A percentile compares a stretch with the other conserved stretches of the same genome.
These are phyloP conservation scores for Sabatieria punctata DNA, from an alignment of 2,888 invertebrate species.

Conservation along the genomic window DNA sequence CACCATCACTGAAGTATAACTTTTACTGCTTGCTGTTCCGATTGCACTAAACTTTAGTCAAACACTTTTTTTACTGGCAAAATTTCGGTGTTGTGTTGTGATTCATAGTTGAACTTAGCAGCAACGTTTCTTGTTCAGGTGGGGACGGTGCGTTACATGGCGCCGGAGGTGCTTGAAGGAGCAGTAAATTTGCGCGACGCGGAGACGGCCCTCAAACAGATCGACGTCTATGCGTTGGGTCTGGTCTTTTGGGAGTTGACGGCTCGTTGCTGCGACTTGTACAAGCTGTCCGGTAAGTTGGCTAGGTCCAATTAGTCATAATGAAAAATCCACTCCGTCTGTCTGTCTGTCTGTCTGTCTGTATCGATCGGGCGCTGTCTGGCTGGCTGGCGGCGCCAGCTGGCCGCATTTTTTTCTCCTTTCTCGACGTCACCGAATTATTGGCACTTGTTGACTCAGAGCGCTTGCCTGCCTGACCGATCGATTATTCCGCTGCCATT, in stretches of 20 bases:
- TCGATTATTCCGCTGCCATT: too few relatives aligned
- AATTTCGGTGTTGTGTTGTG: background rate
- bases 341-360: too few relatives aligned
- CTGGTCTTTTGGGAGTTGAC: slow-evolving; percentile 79
- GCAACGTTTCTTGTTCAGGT: slow-evolving; percentile 45
- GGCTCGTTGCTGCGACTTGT: slow-evolving; percentile 55
- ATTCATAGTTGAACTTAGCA: too few relatives aligned
- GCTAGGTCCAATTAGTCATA: too few relatives aligned
- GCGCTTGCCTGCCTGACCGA: too few relatives aligned
- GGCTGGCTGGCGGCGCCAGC: too few relatives aligned
- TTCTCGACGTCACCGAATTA: too few relatives aligned
- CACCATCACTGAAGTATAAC: too few relatives aligned
- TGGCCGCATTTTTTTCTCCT: background rate
- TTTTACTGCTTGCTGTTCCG: background rate
- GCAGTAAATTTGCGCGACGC: slow-evolving; percentile 78
- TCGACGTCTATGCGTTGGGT: slow-evolving; percentile 74
- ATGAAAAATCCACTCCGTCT: too few relatives aligned
- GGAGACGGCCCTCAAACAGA: slow-evolving; percentile 74
- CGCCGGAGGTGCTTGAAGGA: slow-evolving; percentile 83
- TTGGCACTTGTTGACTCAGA: too few relatives aligned
- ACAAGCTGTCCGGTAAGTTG: background rate
- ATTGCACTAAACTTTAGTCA: background rate
- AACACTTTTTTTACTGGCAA: background rate
- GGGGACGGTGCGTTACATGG: slow-evolving; percentile 70
- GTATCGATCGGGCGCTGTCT: too few relatives aligned